Conservation (phyloP, 2,113 vertebrate species). For the Oncorhynchus tshawytscha region DNA sequence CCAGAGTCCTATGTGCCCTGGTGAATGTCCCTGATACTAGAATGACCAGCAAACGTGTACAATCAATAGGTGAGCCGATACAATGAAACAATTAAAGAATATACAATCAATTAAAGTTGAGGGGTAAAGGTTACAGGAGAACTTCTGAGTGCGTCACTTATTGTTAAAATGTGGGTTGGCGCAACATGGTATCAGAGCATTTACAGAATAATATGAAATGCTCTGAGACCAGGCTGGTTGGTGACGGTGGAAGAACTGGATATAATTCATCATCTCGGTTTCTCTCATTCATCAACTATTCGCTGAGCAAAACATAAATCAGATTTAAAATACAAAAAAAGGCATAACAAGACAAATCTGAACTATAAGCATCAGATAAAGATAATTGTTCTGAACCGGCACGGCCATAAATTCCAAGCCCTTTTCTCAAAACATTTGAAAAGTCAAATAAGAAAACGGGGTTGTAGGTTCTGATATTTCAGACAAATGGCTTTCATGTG, state of each 20-base stretch:
- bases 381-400: no score
- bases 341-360: not conserved
- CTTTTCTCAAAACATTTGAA: not conserved
- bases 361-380: no score
- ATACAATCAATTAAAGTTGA: slow-evolving; percentile 63
- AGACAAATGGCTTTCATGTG: no score
- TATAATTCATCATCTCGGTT: not conserved
- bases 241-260: not conserved
- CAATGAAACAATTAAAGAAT: slow-evolving; percentile 57
- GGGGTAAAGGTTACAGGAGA: slow-evolving; percentile 24
- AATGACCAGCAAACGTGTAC: slow-evolving; percentile 10
- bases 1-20: not conserved
- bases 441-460: not conserved
- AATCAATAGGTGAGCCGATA: slow-evolving; percentile 46
- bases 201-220: no score
- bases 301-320: not conserved
- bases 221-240: no score
- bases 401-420: not conserved
- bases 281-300: no score
- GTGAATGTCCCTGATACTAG: slow-evolving; percentile 17
- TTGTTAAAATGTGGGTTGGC: not conserved
- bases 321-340: not conserved
- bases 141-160: not conserved
- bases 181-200: no score
- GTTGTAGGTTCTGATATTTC: not conserved